Conservation (phyloP, 1,140 invertebrate species). For the Drosophila hydei region DNA sequence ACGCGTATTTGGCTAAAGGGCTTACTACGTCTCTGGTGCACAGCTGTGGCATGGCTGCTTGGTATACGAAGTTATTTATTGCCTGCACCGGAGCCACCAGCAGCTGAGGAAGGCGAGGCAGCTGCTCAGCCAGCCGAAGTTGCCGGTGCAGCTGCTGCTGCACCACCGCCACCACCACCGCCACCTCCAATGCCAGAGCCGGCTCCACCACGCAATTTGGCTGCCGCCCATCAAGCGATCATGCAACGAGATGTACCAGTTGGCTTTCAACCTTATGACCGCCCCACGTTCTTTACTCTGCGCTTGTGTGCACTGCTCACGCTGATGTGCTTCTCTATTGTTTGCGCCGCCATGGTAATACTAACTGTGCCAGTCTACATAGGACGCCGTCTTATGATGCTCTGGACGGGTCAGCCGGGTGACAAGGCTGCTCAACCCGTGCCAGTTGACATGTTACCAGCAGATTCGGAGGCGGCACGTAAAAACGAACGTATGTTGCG, state of each 20-base stretch:
- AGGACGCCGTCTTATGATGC: slow-evolving; percentile 93
- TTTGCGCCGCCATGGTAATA: slow-evolving; percentile 85
- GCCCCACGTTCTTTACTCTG: slow-evolving; percentile 92
- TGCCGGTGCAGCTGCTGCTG: slow-evolving; percentile 18
- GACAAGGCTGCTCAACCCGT: slow-evolving; percentile 57
- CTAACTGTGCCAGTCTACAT: slow-evolving; percentile 93
- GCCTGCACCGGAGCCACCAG: slow-evolving; percentile 85
- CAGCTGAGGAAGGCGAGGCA: slow-evolving; percentile 75
- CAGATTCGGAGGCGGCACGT: slow-evolving; percentile 51
- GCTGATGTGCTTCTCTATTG: slow-evolving; percentile 93
- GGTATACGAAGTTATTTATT: slow-evolving; percentile 95
- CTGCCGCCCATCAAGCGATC: slow-evolving; percentile 92
- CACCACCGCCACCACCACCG: slow-evolving; percentile 75
- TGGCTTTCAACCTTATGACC: slow-evolving; percentile 94
- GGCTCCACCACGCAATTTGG: slow-evolving; percentile 85
- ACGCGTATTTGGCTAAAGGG: slow-evolving; percentile 96
- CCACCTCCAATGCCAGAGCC: slow-evolving; percentile 67
- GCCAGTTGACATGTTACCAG: slow-evolving; percentile 5
- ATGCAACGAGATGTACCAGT: slow-evolving; percentile 90
- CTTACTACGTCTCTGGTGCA: slow-evolving; percentile 94
- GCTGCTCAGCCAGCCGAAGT: slow-evolving; percentile 38
- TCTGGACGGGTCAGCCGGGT: slow-evolving; percentile 87
- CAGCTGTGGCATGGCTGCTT: slow-evolving; percentile 92
- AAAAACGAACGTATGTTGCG: slow-evolving; percentile 86
- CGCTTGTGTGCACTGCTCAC: slow-evolving; percentile 91